phyloP scores from a whole-genome alignment of 2,797 vertebrate genomes.

The Paguma larvata region DNA sequence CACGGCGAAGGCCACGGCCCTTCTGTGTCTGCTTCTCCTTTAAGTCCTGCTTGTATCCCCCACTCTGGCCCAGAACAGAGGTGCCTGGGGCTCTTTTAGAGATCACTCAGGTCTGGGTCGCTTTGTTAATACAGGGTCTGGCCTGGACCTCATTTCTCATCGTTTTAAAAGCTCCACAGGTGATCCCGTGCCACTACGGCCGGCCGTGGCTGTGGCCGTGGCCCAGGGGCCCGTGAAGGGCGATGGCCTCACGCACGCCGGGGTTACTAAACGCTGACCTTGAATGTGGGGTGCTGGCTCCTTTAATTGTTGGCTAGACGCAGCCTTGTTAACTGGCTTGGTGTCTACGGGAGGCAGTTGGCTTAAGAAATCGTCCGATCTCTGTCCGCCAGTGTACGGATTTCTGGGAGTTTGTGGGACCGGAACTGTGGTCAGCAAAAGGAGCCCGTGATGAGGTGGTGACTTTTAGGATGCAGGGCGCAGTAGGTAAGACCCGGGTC shows the following conservation, averaged over 20 bases:
- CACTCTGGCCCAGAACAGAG: neutral
- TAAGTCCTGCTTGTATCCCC: too few relatives aligned
- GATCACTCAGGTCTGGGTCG: neutral
- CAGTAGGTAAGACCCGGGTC: neutral
- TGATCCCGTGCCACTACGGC: neutral
- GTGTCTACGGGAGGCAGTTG: neutral
- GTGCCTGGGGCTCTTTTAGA: neutral
- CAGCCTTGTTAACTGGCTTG: neutral
- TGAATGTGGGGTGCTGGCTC: accelerated
- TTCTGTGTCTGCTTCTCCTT: neutral
- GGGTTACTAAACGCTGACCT: neutral
- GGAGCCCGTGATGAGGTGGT: neutral
- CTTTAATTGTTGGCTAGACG: neutral
- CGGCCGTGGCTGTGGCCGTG: neutral
- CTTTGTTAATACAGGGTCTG: neutral
- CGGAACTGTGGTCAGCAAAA: neutral
- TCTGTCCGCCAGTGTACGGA: neutral
- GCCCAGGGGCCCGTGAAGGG: neutral
- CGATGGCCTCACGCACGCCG: neutral
- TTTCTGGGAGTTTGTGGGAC: neutral
- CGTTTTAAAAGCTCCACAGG: neutral
- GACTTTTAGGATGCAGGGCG: neutral
- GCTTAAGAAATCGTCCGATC: neutral
- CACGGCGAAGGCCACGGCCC: accelerated
- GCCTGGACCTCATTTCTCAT: neutral